Percentiles rank a stretch among this genome's conserved stretches.
phyloP scores from a whole-genome alignment of 2,113 vertebrate species.

The Nansenia antarctica region DNA sequence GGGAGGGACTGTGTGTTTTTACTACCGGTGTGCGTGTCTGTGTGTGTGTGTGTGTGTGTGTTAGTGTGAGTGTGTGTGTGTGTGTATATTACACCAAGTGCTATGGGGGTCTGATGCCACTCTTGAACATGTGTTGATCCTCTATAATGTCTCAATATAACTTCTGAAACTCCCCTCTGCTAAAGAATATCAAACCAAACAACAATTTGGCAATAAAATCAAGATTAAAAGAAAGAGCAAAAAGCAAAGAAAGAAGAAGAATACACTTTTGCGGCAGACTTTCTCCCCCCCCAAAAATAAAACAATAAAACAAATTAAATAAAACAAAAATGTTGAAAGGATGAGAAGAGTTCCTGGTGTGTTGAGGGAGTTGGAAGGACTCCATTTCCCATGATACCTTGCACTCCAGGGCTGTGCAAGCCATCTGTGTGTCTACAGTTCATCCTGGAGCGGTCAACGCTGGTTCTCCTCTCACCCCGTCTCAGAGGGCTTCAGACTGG shows the following conservation, averaged over 20 bases:
- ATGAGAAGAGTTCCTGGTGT: too few species aligned
- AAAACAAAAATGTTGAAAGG: neutral
- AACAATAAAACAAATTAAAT: neutral
- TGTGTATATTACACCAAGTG: neutral
- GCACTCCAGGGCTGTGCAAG: too few species aligned
- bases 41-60: too few species aligned
- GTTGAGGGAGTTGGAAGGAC: too few species aligned
- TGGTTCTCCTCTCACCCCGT: conserved; percentile 41
- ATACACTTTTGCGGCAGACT: neutral
- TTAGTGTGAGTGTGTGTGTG: too few species aligned
- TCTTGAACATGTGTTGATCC: neutral
- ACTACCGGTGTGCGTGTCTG: too few species aligned
- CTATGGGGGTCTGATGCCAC: neutral
- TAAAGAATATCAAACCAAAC: conserved; percentile 34
- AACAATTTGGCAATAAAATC: conserved; percentile 36
- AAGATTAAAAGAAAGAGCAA: conserved; percentile 28
- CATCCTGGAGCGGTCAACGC: neutral
- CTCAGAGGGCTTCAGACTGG: conserved; percentile 1
- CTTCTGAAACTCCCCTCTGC: neutral
- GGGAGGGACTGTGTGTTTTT: too few species aligned
- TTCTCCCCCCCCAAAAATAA: neutral
- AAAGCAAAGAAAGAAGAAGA: neutral
- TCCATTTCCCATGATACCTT: neutral
- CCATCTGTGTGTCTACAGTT: too few species aligned
- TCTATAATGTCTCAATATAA: neutral